phyloP scores from a whole-genome alignment of 1,140 invertebrate species.

The Spodoptera litura region DNA sequence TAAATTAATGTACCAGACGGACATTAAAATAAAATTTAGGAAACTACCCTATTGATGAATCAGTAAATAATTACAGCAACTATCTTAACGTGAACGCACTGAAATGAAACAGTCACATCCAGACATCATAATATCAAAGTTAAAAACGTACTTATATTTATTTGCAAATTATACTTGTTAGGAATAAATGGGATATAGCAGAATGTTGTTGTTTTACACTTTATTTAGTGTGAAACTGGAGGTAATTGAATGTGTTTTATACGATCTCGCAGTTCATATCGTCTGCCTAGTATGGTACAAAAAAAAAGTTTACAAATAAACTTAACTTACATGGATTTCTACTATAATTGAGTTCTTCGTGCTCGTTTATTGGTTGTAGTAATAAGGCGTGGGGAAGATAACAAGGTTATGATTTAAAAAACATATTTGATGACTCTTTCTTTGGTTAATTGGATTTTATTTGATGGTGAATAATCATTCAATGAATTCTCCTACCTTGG shows the following conservation, averaged over 20 bases:
- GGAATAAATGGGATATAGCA: conserved; percentile 22
- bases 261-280: not conserved
- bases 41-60: no score
- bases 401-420: no score
- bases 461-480: no score
- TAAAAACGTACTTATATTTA: conserved; percentile 1
- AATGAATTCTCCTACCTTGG: no score
- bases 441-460: no score
- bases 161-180: conserved; percentile 33
- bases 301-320: not conserved
- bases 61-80: no score
- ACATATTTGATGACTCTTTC: no score
- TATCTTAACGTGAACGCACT: no score
- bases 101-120: no score
- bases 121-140: no score
- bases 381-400: not conserved
- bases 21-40: no score
- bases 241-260: conserved; percentile 31
- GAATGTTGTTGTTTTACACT: conserved; percentile 16
- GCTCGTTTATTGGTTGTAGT: not conserved
- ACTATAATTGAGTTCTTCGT: not conserved
- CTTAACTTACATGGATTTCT: not conserved
- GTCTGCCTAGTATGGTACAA: not conserved
- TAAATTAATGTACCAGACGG: no score
- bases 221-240: conserved; percentile 17